These are phyloP conservation scores for Cotesia congregata DNA, from an alignment of 2,888 invertebrate genomes.

Conservation along the genomic window DNA sequence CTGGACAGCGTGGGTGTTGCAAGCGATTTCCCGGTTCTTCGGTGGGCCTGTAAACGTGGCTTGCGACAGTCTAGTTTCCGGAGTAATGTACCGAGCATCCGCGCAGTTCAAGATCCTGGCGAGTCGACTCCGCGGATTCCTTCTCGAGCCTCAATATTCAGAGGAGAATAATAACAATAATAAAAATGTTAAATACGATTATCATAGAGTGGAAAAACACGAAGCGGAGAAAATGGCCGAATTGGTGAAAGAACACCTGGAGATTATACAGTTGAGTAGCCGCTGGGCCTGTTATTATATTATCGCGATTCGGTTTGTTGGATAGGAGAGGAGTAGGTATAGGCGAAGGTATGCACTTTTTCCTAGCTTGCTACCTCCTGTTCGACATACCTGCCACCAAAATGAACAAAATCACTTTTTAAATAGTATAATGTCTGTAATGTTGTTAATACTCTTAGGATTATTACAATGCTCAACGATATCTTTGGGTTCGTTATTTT, in stretches of 20 bases:
- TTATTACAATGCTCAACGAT: constrained; percentile 36
- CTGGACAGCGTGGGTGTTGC: constrained; percentile 23
- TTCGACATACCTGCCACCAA: not conserved
- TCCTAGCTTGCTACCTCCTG: not conserved
- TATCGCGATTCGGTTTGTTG: not conserved
- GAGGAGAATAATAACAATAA: too few relatives aligned
- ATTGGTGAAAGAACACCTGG: constrained; percentile 28
- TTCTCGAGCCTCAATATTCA: not conserved
- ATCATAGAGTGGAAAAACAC: not conserved
- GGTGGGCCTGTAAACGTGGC: constrained; percentile 33
- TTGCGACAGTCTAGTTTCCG: constrained; percentile 31
- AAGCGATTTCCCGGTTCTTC: constrained; percentile 22
- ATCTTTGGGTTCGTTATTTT: constrained; percentile 44
- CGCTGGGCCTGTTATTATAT: not conserved
- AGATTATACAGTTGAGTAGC: constrained; percentile 34
- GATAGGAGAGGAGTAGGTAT: not conserved
- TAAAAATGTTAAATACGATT: not conserved
- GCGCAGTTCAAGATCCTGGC: constrained; percentile 31
- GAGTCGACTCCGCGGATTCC: constrained; percentile 5
- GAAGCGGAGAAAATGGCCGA: constrained; percentile 18
- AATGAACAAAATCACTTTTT: not conserved
- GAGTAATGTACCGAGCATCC: constrained; percentile 29
- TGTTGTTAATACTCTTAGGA: constrained; percentile 22
- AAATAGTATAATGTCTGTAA: not conserved
- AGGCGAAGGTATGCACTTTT: too few relatives aligned